Evolutionary conservation across 2,113 vertebrate genomes (phyloP), one percentile per base, ranked within the genome.

Genomic region (Podarcis raffonei): DNA sequence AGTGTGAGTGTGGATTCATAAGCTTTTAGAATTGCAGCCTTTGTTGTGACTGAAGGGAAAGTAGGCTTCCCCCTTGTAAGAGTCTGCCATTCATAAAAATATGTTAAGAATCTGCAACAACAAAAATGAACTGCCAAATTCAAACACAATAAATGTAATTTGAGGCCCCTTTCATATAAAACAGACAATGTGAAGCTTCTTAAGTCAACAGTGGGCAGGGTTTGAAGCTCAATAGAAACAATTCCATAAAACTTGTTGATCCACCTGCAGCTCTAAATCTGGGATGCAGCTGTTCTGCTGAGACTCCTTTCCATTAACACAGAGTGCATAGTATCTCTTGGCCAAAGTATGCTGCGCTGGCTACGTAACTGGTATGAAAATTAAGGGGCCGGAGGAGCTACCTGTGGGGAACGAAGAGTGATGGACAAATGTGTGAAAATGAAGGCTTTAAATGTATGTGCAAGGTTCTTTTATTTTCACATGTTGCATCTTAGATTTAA

Each of bases 201-300:
- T 2, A 68, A 42, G 25, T 69, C 23, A 42, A 30, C 7, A 83
- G 7, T 18, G 23, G n/a, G 37, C 35, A 69, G 13, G 37, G 30
- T 18, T 22, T 42, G 2, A 42, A 68, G 11, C 13, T 83, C 13
- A 42, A 27, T 27, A 30, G 35, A 83, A 69, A 82, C 30, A 18
- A 37, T 65, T 83, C 13, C 2, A 39, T 83, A 22, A 84, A 81
- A 88, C 3, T 35, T 11, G 57, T 0, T 0, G 32, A 16, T 53
- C 79, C 68, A 48, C 42, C 42, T 48, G 71, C 86, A 30, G 69
- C 39, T 4, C 20, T 68, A 20, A 68, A 72, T 16, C 84, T 88
- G 42, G 68, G 83, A 87, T 90, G 92, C 87, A 84, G 35, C 39
- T 85, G 72, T 71, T 66, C 59, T 48, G 5, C 30, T 42, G 35